Evolutionary conservation across 2,888 invertebrate genomes (phyloP).

Genomic region (Dasypolia templi): DNA sequence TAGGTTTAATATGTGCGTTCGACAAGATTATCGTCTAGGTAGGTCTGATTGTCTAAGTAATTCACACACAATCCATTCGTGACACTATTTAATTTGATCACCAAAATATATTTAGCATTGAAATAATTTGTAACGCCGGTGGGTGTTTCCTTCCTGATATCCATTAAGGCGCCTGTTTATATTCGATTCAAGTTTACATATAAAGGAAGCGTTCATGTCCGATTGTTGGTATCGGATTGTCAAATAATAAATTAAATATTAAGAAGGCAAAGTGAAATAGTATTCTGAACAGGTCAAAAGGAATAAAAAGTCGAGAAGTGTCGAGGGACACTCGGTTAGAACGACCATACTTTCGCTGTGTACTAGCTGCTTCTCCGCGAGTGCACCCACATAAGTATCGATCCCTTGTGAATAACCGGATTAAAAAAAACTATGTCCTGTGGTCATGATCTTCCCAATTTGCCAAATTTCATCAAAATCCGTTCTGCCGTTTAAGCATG

Average conservation of each 20-base stretch:
- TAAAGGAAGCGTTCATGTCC: neutral
- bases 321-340: too few species aligned
- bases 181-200: slow-evolving; percentile 25
- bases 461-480: too few species aligned
- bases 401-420: too few species aligned
- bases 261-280: neutral
- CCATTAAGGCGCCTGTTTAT: slow-evolving; percentile 24
- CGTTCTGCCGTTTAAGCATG: too few species aligned
- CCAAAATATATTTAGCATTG: slow-evolving; percentile 43
- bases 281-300: neutral
- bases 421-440: too few species aligned
- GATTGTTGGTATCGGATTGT: neutral
- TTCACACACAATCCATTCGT: slow-evolving; percentile 20
- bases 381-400: too few species aligned
- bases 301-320: neutral
- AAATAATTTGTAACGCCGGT: slow-evolving; percentile 16
- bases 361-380: too few species aligned
- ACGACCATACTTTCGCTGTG: too few species aligned
- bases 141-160: slow-evolving; percentile 38
- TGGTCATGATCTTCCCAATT: too few species aligned
- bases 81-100: slow-evolving; percentile 26
- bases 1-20: neutral
- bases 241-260: neutral
- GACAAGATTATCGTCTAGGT: neutral
- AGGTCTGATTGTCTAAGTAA: slow-evolving; percentile 1